These are phyloP conservation scores for Xiphophorus birchmanni DNA, from an alignment of 2,797 vertebrate species.

Conservation along the genomic window DNA sequence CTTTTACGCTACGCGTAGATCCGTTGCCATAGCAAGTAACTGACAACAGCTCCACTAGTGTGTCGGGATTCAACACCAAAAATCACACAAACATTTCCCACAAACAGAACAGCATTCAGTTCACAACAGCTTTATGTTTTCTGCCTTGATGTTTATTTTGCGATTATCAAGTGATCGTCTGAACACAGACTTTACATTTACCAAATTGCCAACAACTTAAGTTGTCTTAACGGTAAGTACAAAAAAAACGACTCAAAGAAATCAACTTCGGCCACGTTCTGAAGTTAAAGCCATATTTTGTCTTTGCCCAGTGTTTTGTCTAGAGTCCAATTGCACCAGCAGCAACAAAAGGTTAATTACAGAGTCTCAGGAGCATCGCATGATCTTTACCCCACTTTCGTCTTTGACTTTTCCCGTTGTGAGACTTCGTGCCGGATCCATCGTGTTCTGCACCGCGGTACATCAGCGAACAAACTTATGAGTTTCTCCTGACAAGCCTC, in stretches of 20 bases:
- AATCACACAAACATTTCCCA: too few relatives aligned
- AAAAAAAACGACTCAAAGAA: background rate
- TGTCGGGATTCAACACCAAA: too few relatives aligned
- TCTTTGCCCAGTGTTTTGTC: background rate
- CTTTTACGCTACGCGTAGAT: too few relatives aligned
- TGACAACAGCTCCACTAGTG: too few relatives aligned
- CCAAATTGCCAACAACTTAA: background rate
- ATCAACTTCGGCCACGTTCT: background rate
- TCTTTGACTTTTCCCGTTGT: background rate
- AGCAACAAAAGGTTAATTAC: background rate
- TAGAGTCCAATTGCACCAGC: background rate
- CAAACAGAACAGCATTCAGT: too few relatives aligned
- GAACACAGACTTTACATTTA: background rate
- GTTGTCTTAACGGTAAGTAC: background rate
- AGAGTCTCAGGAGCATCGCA: background rate
- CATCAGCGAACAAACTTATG: slow-evolving; percentile 24
- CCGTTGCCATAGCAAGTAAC: too few relatives aligned
- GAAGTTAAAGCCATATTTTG: background rate
- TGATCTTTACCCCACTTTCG: background rate
- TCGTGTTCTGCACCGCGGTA: slow-evolving; percentile 10
- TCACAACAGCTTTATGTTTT: too few relatives aligned
- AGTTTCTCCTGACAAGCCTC: slow-evolving; percentile 26
- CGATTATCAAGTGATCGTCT: too few relatives aligned
- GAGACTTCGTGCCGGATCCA: background rate
- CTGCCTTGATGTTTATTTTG: too few relatives aligned